Evolutionary conservation across 2,797 vertebrate species (phyloP).

Genomic region (Apodemus agrarius): DNA sequence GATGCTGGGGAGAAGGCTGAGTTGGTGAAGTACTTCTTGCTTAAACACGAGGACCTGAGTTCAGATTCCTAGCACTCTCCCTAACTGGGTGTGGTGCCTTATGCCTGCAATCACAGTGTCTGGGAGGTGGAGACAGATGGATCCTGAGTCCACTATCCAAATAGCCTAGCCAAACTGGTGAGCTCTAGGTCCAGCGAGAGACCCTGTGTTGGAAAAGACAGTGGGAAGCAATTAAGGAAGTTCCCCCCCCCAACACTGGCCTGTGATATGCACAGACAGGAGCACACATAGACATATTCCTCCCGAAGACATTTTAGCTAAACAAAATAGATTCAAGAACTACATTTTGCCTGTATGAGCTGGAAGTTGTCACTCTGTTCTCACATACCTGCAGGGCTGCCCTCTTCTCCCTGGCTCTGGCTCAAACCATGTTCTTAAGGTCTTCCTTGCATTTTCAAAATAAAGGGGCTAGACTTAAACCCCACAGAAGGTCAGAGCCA

Average conservation of each 20-base stretch:
- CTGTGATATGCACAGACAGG: neutral
- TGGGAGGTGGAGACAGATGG: neutral
- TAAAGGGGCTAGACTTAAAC: neutral
- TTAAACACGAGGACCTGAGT: neutral
- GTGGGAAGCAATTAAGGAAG: neutral
- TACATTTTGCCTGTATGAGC: neutral
- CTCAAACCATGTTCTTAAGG: neutral
- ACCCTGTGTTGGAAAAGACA: neutral
- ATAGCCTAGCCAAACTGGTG: neutral
- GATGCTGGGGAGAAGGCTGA: neutral
- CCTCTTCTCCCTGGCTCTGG: neutral
- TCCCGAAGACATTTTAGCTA: neutral
- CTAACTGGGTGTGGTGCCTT: neutral
- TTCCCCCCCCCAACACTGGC: too few relatives aligned
- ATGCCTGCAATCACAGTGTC: neutral
- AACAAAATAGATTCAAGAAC: conserved; percentile 12
- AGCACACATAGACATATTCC: neutral
- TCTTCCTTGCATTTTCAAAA: neutral
- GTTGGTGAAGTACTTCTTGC: neutral
- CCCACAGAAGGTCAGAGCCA: neutral
- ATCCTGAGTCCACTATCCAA: neutral
- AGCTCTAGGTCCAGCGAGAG: neutral
- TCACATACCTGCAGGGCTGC: neutral
- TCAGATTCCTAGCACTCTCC: neutral
- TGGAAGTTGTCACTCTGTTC: neutral